Percentiles rank a stretch among this genome's conserved stretches.
phyloP scores from a whole-genome alignment of 2,888 invertebrate genomes.

The Dicyrtomina minuta region DNA sequence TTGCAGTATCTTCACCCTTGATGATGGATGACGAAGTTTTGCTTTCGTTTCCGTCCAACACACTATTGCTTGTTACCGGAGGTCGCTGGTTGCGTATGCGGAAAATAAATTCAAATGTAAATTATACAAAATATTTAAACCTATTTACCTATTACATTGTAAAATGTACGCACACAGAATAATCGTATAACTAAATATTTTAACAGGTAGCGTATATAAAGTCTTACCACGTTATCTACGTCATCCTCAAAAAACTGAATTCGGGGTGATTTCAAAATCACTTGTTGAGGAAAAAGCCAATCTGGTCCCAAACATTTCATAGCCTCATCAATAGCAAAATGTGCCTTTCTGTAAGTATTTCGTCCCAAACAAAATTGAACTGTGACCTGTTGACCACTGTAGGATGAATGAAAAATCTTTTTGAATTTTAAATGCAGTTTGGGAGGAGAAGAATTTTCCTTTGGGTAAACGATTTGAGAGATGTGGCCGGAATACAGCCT shows the following conservation, averaged over 20 bases:
- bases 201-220: no score
- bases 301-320: constrained; percentile 65
- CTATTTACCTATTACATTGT: no score
- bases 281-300: constrained; percentile 70
- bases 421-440: constrained; percentile 73
- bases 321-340: constrained; percentile 70
- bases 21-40: no score
- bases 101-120: no score
- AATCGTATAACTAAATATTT: no score
- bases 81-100: no score
- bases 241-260: constrained; percentile 55
- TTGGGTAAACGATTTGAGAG: background rate
- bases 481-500: background rate
- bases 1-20: no score
- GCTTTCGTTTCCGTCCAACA: no score
- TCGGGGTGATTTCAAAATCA: constrained; percentile 59
- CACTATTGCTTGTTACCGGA: no score
- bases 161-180: no score
- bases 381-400: constrained; percentile 68
- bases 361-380: constrained; percentile 71
- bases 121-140: no score
- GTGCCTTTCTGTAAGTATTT: constrained; percentile 67
- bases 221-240: constrained; percentile 1
- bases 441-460: background rate
- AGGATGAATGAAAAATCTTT: constrained; percentile 70